Conservation (phyloP, 2,113 vertebrate genomes). For the Rousettus leschenaultii region DNA sequence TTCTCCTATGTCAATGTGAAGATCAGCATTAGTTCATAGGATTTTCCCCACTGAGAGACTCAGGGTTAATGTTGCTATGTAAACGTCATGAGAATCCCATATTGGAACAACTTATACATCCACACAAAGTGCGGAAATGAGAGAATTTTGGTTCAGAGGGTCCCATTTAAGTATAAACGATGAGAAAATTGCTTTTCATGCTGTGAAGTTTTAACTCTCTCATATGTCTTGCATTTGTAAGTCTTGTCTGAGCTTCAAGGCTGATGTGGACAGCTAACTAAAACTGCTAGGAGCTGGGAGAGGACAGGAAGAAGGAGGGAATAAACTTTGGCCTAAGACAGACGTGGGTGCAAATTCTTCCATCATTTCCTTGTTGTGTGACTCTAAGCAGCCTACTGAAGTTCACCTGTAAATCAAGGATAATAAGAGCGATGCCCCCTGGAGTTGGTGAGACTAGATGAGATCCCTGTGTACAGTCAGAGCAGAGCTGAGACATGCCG, state of each 20-base stretch:
- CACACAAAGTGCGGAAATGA: background rate
- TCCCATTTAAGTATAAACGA: slow-evolving; percentile 10
- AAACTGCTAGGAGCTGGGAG: background rate
- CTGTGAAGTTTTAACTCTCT: background rate
- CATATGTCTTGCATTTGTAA: background rate
- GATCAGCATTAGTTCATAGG: background rate
- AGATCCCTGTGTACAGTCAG: background rate
- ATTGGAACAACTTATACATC: background rate
- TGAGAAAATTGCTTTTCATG: background rate
- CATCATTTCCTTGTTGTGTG: background rate
- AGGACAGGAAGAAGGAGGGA: too few species aligned
- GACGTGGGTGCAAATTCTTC: background rate
- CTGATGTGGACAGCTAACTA: background rate
- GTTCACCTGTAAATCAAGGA: background rate
- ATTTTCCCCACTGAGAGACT: background rate
- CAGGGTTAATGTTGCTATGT: slow-evolving; percentile 1
- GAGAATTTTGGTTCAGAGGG: background rate
- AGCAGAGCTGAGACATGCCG: background rate
- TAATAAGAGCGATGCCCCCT: background rate
- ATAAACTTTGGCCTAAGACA: background rate
- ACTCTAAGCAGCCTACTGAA: background rate
- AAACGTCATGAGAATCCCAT: background rate
- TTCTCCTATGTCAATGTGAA: background rate
- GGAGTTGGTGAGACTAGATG: background rate
- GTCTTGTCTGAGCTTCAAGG: background rate